phyloP scores from a whole-genome alignment of 2,797 vertebrate species.

The Sebastes taczanowskii region DNA sequence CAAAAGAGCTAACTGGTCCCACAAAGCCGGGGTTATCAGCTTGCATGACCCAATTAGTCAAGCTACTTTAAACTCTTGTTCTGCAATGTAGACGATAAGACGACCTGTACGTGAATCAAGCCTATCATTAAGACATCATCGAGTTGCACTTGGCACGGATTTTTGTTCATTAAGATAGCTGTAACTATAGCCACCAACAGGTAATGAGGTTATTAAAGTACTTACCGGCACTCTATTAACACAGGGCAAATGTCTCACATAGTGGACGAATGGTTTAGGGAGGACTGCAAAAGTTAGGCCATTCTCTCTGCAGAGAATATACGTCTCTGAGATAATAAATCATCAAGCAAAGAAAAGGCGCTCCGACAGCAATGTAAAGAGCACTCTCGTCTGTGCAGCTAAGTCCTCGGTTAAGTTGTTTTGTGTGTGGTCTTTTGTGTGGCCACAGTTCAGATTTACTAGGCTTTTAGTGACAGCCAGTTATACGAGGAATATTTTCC shows the following conservation, averaged over 20 bases:
- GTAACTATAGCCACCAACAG: background rate
- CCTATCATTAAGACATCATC: background rate
- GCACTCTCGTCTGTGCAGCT: background rate
- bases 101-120: background rate
- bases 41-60: background rate
- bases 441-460: background rate
- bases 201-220: background rate
- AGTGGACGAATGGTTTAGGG: background rate
- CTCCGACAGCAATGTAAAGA: constrained; percentile 8
- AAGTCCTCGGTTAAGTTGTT: background rate
- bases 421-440: constrained; percentile 7
- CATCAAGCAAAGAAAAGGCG: constrained; percentile 10
- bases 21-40: background rate
- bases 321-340: constrained; percentile 60
- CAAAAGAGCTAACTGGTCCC: background rate
- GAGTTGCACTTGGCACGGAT: background rate
- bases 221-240: background rate
- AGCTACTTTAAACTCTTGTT: background rate
- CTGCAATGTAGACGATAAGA: background rate
- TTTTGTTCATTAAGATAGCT: background rate
- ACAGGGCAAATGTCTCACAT: constrained; percentile 1
- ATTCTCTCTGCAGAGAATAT: constrained; percentile 27
- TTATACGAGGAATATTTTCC: background rate
- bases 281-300: constrained; percentile 36
- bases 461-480: background rate